Conservation (phyloP, 2,113 vertebrate species). For the Chunga burmeisteri region DNA sequence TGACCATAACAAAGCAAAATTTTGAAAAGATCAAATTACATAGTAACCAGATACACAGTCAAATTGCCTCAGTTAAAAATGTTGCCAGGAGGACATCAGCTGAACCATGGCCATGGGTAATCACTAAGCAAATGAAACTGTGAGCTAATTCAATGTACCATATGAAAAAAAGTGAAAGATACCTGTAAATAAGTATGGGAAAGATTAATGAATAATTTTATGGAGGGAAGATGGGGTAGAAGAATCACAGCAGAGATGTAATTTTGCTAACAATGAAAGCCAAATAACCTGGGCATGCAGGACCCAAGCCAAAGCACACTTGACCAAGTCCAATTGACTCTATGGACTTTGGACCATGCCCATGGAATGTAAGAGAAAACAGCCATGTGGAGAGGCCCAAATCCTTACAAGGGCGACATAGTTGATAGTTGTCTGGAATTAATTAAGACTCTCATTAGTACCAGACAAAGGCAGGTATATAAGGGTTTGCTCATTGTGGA, state of each 20-base stretch:
- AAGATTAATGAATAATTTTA: neutral
- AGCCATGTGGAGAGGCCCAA: neutral
- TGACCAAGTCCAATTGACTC: neutral
- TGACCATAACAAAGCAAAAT: neutral
- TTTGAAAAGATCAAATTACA: neutral
- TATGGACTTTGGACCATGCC: neutral
- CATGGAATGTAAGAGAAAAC: neutral
- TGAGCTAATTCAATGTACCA: neutral
- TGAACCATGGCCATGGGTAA: neutral
- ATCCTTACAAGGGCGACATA: neutral
- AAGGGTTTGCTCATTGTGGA: neutral
- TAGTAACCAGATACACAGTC: neutral
- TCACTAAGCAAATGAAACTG: neutral
- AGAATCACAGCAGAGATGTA: neutral
- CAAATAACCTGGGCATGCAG: neutral
- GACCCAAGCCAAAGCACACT: neutral
- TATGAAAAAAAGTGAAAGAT: neutral
- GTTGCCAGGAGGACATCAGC: neutral
- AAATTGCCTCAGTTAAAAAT: neutral
- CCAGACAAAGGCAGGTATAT: neutral
- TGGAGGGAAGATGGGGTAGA: neutral
- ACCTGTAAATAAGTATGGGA: neutral
- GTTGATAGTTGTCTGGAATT: neutral
- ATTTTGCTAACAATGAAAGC: neutral
- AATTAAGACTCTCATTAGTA: neutral